phyloP scores from a whole-genome alignment of 2,797 vertebrate species.

The Meriones psammophilus region DNA sequence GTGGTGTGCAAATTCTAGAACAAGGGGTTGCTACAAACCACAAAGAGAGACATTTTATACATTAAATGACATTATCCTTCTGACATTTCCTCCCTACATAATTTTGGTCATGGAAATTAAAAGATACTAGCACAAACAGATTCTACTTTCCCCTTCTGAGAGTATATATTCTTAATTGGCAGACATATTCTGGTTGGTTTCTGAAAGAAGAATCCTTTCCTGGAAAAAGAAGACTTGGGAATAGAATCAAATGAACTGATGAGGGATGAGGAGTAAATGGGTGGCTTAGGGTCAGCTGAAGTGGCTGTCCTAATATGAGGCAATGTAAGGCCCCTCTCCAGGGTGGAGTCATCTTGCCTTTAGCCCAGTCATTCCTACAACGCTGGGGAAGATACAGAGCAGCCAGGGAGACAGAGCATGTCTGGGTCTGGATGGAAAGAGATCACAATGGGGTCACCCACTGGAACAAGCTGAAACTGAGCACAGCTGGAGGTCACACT shows the following conservation, averaged over 20 bases:
- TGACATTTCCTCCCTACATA: accelerated
- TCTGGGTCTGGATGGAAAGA: slow-evolving; percentile 77
- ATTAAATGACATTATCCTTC: background rate
- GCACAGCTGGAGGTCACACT: slow-evolving; percentile 81
- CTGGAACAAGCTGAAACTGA: slow-evolving; percentile 86
- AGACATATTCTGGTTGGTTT: background rate
- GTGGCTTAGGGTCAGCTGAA: background rate
- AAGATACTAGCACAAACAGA: background rate
- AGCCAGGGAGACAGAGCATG: slow-evolving; percentile 76
- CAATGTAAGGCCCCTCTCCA: background rate
- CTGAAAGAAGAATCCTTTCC: background rate
- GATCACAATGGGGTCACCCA: slow-evolving; percentile 82
- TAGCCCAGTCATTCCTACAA: slow-evolving; percentile 73
- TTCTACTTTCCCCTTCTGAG: background rate
- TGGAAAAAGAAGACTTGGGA: background rate
- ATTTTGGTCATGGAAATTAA: too few species aligned
- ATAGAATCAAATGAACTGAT: background rate
- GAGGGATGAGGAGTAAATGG: background rate
- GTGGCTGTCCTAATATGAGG: background rate
- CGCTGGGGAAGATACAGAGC: slow-evolving; percentile 73
- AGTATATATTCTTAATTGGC: background rate
- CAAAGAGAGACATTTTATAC: background rate
- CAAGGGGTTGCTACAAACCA: background rate
- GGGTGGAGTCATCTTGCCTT: slow-evolving; percentile 72
- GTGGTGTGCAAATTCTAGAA: background rate